Evolutionary conservation across 2,113 vertebrate genomes (phyloP), one percentile per base, ranked within the genome.

Genomic region (Alectura lathami): DNA sequence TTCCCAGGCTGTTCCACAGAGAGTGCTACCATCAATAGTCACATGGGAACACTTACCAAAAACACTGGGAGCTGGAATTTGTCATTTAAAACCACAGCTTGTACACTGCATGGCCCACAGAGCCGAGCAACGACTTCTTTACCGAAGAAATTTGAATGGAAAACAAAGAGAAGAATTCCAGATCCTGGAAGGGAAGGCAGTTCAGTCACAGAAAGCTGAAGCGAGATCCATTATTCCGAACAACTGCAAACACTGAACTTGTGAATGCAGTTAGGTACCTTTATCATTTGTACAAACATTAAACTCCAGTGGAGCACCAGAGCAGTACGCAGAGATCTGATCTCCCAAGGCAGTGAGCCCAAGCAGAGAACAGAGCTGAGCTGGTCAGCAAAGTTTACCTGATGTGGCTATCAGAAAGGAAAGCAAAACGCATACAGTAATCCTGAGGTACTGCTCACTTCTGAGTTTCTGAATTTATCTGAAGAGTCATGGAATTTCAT

Each of bases 1-100:
- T 78, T 75, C 54, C 36, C 79, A 94, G n/a, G 34, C n/a, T 57
- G 42, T 47, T 83, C 66, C 47, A n/a, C 12, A 73, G 38, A 53
- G 22, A 80, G 13, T 47, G 79, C 57, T 70, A 57, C 11, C 80
- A 45, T 38, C 34, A 34, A 15, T 7, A 45, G 9, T 77, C 68
- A 48, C 6, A 68, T 5, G 36, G 79, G 91, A 76, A 84, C 40
- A 96, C 97, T 96, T 97, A 99, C 99, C 99, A 99, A 96, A 97
- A 99, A 99, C 93, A 99, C 97, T 72, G 99, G 99, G 93, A 99
- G 98, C 96, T 99, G 99, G 96, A 99, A 99, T 96, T 99, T 99
- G 97, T 99, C 99, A 1, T 99, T 99, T 97, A 99, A 98, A 93
- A 99, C 98, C 69, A 99, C 99, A 17, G 99, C 99, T 83, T 99